A percentile compares a stretch with the other conserved stretches of the same genome.
phyloP scores from a whole-genome alignment of 2,113 vertebrate genomes.

The Trematocara nigrifrons region DNA sequence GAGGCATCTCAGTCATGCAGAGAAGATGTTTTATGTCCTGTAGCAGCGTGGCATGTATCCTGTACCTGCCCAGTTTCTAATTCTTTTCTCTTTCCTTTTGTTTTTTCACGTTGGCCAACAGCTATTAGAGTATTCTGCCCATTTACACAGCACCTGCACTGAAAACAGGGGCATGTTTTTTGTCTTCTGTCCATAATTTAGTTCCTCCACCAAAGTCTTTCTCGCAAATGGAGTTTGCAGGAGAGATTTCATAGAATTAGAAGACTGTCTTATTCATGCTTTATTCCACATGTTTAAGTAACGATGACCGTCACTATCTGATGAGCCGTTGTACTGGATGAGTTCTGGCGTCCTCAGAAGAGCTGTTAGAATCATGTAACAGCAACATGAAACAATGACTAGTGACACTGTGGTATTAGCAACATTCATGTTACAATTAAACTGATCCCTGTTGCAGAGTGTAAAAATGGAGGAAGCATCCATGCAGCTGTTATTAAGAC shows the following conservation, averaged over 20 bases:
- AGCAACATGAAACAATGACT: background rate
- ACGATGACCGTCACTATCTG: background rate
- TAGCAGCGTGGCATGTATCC: background rate
- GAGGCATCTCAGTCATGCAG: slow-evolving; percentile 1
- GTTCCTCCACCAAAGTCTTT: background rate
- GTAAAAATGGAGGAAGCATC: background rate
- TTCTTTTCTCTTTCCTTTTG: background rate
- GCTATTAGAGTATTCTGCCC: background rate
- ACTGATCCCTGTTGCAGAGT: background rate
- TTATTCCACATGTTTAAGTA: background rate
- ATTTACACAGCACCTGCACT: background rate
- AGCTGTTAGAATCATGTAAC: background rate
- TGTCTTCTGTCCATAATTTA: background rate
- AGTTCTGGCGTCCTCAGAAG: background rate
- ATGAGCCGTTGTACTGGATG: background rate
- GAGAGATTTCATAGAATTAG: background rate
- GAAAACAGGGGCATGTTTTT: background rate
- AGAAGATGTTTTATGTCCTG: slow-evolving; percentile 10
- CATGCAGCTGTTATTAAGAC: background rate
- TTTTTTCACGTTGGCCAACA: background rate
- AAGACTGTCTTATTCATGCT: background rate
- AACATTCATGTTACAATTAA: background rate
- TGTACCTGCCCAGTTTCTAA: background rate
- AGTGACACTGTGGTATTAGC: background rate
- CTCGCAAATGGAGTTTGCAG: background rate